Evolutionary conservation across 30 jellyfish, hydroid and myxozoan genomes (phyloP).

Genomic region (Euphysa ruthae): DNA sequence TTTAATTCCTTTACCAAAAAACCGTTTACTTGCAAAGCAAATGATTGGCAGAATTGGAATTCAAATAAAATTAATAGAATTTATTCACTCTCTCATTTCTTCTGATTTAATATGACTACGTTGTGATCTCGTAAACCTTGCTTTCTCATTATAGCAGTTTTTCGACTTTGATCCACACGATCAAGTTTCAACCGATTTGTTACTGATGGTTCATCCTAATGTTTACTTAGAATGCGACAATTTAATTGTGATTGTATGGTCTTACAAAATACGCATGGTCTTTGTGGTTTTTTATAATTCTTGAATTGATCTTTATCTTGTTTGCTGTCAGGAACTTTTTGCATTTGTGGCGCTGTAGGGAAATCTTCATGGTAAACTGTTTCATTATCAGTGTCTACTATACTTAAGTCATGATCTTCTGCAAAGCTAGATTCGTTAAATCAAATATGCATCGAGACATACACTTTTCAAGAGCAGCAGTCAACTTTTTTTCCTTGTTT

Average conservation of each 20-base stretch:
- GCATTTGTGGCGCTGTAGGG: too few relatives aligned
- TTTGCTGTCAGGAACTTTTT: too few relatives aligned
- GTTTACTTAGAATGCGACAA: conserved; percentile 12
- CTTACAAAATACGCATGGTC: conserved; percentile 22
- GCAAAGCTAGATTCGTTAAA: too few relatives aligned
- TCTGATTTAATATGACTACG: not conserved
- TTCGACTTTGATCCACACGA: conserved; percentile 11
- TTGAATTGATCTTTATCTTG: too few relatives aligned
- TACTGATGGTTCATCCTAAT: not conserved
- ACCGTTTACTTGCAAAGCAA: conserved; percentile 17
- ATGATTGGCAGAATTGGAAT: not conserved
- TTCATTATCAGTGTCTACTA: too few relatives aligned
- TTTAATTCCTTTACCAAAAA: not conserved
- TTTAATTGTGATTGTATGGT: not conserved
- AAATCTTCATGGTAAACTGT: too few relatives aligned
- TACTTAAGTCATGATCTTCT: too few relatives aligned
- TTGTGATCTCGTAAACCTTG: not conserved
- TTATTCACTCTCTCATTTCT: conserved; percentile 9
- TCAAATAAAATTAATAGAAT: too few relatives aligned
- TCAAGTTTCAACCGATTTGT: not conserved
- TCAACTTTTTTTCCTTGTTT: too few relatives aligned
- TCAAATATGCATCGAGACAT: too few relatives aligned
- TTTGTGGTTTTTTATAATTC: not conserved
- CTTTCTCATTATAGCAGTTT: not conserved
- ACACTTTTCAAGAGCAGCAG: too few relatives aligned